Conservation (phyloP, 1,140 invertebrate genomes). For the Bactericera cockerelli region DNA sequence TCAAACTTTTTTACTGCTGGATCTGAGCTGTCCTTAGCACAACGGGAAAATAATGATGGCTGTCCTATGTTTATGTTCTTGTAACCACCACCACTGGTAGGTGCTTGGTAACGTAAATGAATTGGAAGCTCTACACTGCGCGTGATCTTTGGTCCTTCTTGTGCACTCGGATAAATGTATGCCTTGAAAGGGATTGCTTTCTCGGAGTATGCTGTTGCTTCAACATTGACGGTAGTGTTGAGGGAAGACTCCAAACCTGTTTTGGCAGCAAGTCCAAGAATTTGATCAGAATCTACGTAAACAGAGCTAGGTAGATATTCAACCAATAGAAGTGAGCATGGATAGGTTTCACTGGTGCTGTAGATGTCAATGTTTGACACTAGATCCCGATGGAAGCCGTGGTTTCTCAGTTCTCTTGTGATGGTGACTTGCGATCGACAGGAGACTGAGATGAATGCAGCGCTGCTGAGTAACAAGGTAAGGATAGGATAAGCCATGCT, state of each 20-base stretch:
- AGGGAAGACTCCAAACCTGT: not conserved
- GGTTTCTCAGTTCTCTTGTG: not conserved
- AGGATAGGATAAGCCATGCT: too few species aligned
- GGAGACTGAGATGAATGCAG: too few species aligned
- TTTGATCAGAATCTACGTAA: not conserved
- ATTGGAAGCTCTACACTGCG: not conserved
- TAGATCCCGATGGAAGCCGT: not conserved
- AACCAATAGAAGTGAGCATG: not conserved
- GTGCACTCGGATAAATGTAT: not conserved
- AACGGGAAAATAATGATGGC: not conserved
- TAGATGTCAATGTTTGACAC: not conserved
- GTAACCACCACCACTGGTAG: slow-evolving; percentile 1
- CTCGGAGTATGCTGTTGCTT: not conserved
- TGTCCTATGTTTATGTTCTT: not conserved
- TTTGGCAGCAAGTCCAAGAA: not conserved
- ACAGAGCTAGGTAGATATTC: not conserved
- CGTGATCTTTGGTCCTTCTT: not conserved
- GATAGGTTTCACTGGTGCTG: not conserved
- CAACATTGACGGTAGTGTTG: not conserved
- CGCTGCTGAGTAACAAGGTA: too few species aligned
- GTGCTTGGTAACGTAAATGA: not conserved
- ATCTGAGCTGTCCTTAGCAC: not conserved
- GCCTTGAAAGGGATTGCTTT: not conserved
- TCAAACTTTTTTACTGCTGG: not conserved
- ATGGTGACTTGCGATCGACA: not conserved